Evolutionary conservation across 2,888 invertebrate genomes (phyloP).

Genomic region (Melolontha melolontha): DNA sequence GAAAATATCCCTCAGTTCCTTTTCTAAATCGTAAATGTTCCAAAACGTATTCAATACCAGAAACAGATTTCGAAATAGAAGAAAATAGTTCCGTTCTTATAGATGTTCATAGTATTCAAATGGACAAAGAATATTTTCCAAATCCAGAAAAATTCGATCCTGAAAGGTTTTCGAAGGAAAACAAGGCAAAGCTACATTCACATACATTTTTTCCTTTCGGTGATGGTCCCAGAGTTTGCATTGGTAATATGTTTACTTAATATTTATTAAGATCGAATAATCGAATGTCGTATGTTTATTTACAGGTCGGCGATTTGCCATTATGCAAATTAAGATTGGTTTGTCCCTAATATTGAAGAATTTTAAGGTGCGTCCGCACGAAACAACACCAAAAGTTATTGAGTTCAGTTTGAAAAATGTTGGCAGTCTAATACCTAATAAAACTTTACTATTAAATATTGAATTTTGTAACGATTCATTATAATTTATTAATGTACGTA

Average conservation of each 20-base stretch:
- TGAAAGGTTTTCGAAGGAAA: conserved; percentile 69
- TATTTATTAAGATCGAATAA: background rate
- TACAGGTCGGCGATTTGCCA: conserved; percentile 69
- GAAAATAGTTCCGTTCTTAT: conserved; percentile 68
- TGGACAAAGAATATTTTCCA: conserved; percentile 70
- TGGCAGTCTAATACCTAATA: conserved; percentile 22
- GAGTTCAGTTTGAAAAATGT: conserved; percentile 63
- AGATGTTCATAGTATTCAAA: conserved; percentile 70
- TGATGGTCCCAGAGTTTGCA: conserved; percentile 70
- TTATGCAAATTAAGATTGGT: conserved; percentile 69
- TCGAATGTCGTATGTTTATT: background rate
- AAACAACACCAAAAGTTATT: conserved; percentile 59
- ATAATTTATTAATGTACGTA: background rate
- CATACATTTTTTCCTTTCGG: conserved; percentile 70
- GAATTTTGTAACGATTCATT: background rate
- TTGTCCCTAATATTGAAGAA: conserved; percentile 66
- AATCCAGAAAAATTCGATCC: conserved; percentile 71
- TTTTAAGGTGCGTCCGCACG: conserved; percentile 58
- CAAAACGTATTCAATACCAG: conserved; percentile 67
- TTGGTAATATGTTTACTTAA: conserved; percentile 63
- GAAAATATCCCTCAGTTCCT: conserved; percentile 71
- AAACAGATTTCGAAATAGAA: conserved; percentile 66
- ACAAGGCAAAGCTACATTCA: conserved; percentile 64
- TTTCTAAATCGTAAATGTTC: conserved; percentile 68
- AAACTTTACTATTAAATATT: background rate